Evolutionary conservation across 2,888 invertebrate genomes (phyloP), one percentile per base, ranked within the genome.

Genomic region (Crioceris asparagi): DNA sequence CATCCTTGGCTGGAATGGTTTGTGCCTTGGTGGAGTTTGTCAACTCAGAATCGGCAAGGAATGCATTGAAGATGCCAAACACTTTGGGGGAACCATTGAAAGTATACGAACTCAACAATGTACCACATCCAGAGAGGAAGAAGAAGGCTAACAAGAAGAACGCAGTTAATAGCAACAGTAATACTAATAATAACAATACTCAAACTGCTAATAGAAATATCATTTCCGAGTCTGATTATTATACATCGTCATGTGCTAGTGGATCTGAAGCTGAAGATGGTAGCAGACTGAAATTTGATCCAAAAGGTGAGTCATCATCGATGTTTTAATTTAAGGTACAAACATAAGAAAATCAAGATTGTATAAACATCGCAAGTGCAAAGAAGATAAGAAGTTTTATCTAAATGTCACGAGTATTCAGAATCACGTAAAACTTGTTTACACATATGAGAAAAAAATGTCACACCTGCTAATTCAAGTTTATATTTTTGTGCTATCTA

Each of bases 11-110:
- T 47, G 82, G 82, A 53, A 77, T 83, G 66, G 79, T 88, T 59
- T 88, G 87, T 62, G 93, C 92, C 11, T 70, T 93, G 51, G 81
- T 93, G 25, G 93, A 94, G 66, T 94, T 90, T 60, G 83, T 87
- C 35, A 79, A 83, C 49, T 86, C 88, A 1, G 85, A 87, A 48
- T 76, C 83, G 10, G 93, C 93, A 0, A 74, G 87, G 50, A 77
- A 78, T 40, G 91, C 93, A 1, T 71, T 83, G 35, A 75, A 81
- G 41, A 67, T 84, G 49, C 73, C 77, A 63, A 67, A 62, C 7
- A 70, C 70, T n/a, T 68, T 72, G 7, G 72, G 73, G 11, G 60
- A 68, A 39, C 66, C 66, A 2, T 77, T 85, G 67, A 75, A 76
- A 43, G 79, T 87, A 26, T 80, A 78, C 56, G 86, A 86, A 58